Conservation (phyloP, 2,113 vertebrate species). For the Lepisosteus oculatus region DNA sequence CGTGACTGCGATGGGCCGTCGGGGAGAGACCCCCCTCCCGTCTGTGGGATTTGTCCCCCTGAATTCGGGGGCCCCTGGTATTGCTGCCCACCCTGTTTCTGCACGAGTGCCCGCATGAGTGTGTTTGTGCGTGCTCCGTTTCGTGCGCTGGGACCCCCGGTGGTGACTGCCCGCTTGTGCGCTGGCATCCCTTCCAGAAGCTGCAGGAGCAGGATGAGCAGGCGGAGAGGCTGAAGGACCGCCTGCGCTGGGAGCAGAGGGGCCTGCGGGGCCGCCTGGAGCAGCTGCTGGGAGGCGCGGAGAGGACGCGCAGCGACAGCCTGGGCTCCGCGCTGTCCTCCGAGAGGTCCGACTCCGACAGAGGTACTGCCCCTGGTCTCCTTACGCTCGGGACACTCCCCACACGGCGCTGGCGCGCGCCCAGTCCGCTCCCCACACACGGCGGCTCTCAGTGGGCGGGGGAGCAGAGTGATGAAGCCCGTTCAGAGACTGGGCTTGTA, state of each 20-base stretch:
- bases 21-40: no score
- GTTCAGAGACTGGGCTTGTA: no score
- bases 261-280: conserved; percentile 74
- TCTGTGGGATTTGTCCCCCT: no score
- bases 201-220: conserved; percentile 83
- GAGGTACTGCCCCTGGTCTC: conserved; percentile 54
- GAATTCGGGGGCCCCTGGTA: no score
- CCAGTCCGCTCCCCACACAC: no score
- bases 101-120: not conserved
- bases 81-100: no score
- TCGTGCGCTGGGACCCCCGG: not conserved
- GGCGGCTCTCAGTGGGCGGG: no score
- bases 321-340: conserved; percentile 81
- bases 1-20: not conserved
- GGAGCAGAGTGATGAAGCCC: no score
- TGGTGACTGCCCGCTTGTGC: not conserved
- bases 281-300: conserved; percentile 59
- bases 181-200: conserved; percentile 59
- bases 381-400: no score
- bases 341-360: conserved; percentile 80
- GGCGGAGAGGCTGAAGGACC: conserved; percentile 73
- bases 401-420: no score
- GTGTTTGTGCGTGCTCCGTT: not conserved
- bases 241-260: conserved; percentile 73
- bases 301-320: conserved; percentile 78